Conservation (phyloP, 2,888 invertebrate genomes). For the Tribolium freemani region DNA sequence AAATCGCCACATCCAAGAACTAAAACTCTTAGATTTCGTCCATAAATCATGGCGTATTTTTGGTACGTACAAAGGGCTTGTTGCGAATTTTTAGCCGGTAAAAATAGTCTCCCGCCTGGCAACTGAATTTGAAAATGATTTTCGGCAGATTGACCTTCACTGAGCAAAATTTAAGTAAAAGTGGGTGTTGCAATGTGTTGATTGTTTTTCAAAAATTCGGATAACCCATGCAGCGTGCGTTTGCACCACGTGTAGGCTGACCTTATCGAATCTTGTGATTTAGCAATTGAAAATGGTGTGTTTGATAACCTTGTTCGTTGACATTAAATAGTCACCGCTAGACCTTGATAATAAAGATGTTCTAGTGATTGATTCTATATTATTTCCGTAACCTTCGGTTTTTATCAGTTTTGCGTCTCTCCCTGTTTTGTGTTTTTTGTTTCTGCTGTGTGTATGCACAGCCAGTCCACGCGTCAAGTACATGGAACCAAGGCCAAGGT, state of each 20-base stretch:
- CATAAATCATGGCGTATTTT: too few species aligned
- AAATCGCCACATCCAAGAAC: too few species aligned
- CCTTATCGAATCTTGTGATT: background rate
- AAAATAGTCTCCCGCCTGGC: too few species aligned
- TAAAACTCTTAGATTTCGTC: too few species aligned
- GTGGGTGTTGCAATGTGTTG: too few species aligned
- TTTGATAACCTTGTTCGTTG: conserved; percentile 53
- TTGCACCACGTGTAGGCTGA: background rate
- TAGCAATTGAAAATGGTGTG: background rate
- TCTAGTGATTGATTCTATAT: conserved; percentile 54
- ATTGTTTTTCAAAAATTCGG: too few species aligned
- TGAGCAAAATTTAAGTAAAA: too few species aligned
- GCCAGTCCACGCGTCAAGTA: conserved; percentile 52
- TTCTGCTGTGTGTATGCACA: conserved; percentile 32
- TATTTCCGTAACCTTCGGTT: conserved; percentile 25
- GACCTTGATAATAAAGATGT: conserved; percentile 60
- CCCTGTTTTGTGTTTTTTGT: conserved; percentile 15
- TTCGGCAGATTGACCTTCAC: too few species aligned
- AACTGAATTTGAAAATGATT: too few species aligned
- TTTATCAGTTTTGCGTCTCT: conserved; percentile 26
- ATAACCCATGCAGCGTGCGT: background rate
- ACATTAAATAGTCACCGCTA: conserved; percentile 57
- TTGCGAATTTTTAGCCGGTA: too few species aligned
- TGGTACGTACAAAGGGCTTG: too few species aligned
- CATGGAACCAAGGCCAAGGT: conserved; percentile 59